phyloP scores from a whole-genome alignment of 1,140 invertebrate genomes.

The Meloidogyne hapla region DNA sequence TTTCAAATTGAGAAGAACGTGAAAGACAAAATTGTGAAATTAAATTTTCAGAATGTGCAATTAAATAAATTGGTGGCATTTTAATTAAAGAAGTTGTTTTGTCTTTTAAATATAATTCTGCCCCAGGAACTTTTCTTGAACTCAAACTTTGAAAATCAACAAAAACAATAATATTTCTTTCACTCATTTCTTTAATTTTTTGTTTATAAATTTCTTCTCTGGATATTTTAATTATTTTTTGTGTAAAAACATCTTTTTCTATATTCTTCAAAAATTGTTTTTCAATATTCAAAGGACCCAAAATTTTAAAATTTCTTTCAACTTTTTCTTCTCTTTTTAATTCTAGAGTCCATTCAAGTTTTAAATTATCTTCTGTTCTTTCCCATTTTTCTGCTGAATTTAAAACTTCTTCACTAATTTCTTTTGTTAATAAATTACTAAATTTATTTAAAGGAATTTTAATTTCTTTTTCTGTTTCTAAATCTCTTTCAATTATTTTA shows the following conservation, averaged over 20 bases:
- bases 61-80: conserved; percentile 9
- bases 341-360: background rate
- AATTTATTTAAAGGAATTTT: conserved; percentile 18
- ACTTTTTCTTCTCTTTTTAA: background rate
- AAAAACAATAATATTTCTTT: background rate
- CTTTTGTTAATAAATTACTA: conserved; percentile 17
- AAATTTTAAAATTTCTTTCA: conserved; percentile 6
- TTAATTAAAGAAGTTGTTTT: background rate
- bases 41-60: conserved; percentile 20
- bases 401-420: conserved; percentile 26
- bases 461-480: conserved; percentile 8
- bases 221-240: background rate
- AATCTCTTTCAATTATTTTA: background rate
- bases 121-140: background rate
- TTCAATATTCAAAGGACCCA: background rate
- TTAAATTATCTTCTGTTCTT: background rate
- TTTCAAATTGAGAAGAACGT: background rate
- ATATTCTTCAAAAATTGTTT: background rate
- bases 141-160: background rate
- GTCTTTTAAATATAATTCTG: background rate
- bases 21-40: conserved; percentile 3
- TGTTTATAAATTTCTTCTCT: conserved; percentile 1
- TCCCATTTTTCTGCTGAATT: conserved; percentile 32
- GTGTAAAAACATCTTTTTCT: background rate
- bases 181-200: conserved; percentile 4